Percentiles rank a stretch among this genome's conserved stretches.
phyloP scores from a whole-genome alignment of 2,797 vertebrate genomes.

The Novumbra hubbsi region DNA sequence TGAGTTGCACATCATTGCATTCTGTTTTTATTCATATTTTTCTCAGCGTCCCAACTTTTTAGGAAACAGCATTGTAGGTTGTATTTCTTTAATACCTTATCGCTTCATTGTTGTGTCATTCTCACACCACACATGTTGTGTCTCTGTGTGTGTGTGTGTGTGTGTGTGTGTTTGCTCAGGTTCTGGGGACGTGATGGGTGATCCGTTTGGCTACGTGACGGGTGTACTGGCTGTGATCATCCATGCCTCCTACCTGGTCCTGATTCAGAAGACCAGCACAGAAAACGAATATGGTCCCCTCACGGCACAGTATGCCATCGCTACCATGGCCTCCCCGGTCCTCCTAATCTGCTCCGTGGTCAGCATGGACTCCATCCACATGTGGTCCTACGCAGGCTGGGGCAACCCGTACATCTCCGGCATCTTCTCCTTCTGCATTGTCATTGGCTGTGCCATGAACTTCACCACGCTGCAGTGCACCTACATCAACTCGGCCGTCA shows the following conservation, averaged over 20 bases:
- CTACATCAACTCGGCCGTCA: conserved; percentile 98
- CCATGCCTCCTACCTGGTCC: conserved; percentile 92
- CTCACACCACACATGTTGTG: too few species aligned
- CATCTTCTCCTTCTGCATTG: conserved; percentile 83
- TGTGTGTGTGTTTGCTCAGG: conserved; percentile 67
- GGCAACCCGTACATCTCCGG: conserved; percentile 82
- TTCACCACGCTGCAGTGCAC: conserved; percentile 98
- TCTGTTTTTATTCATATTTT: too few species aligned
- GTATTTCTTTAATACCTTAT: too few species aligned
- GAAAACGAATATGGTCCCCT: conserved; percentile 90
- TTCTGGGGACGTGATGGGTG: conserved; percentile 91
- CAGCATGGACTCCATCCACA: conserved; percentile 87
- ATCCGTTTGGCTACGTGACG: conserved; percentile 91
- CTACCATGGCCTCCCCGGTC: conserved; percentile 84
- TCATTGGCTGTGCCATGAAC: conserved; percentile 97
- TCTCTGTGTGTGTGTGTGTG: conserved; percentile 3
- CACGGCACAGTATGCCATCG: conserved; percentile 93
- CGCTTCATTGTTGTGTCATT: too few species aligned
- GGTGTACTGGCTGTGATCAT: conserved; percentile 91
- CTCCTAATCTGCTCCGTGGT: conserved; percentile 85
- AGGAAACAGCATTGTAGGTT: too few species aligned
- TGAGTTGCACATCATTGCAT: too few species aligned
- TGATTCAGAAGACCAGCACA: conserved; percentile 91
- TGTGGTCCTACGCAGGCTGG: conserved; percentile 94
- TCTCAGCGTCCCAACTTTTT: too few species aligned